Evolutionary conservation across 2,113 vertebrate species (phyloP), one percentile per base, ranked within the genome.

Genomic region (Brevimyrus niger): DNA sequence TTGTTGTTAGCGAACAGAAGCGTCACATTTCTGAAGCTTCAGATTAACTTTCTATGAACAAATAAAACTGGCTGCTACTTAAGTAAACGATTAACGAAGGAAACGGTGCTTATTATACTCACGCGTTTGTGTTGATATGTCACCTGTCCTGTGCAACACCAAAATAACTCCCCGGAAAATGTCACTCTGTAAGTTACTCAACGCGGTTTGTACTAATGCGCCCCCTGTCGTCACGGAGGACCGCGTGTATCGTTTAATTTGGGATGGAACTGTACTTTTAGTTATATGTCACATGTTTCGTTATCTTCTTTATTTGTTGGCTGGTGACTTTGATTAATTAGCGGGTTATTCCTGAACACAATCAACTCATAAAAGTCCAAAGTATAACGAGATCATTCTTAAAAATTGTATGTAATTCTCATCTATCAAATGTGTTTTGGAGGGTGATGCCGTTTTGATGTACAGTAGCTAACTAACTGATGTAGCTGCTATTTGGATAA

Each of bases 121-220:
- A 89, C 88, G 10, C 13, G 15, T 46, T 47, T 73, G n/a, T 27
- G 61, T 48, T 73, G 44, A 48, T 31, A 31, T 88, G 23, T 48
- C 61, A 73, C 48, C 48, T 23, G 53, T 93, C 4, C 61, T 94
- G 94, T 94, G 94, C 93, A 88, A 42, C 94, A 94, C 31, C 89
- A 92, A 94, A 94, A 94, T 73, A 92, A 6, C n/a, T 91, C 92
- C 95, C 92, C 86, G 46, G 0, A 44, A 47, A 23, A 1, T 15
- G n/a, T 21, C 19, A 44, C 1, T 10, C 8, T 1, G 42, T 9
- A 17, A n/a, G 65, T 11, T 35, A 9, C 65, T 31, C 38, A 11
- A 19, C 2, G 17, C n/a, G 5, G 73, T 53, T 23, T 58, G 50
- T 31, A 44, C 19, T 21, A 65, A 13, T 42, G 88, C 88, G 80